phyloP scores from a whole-genome alignment of 1,140 invertebrate species.

The Thaumatotibia leucotreta region DNA sequence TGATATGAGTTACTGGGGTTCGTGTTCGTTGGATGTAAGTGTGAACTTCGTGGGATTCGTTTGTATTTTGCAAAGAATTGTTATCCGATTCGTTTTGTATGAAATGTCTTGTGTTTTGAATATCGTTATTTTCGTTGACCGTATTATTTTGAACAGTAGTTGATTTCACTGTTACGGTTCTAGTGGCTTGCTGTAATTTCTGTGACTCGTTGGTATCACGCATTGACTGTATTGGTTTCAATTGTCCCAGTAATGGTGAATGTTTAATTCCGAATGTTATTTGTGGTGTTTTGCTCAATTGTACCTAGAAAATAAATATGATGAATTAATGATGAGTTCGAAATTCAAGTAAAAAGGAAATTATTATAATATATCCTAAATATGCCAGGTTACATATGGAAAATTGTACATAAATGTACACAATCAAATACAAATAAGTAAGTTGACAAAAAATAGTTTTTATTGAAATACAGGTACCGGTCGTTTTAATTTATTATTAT shows the following conservation, averaged over 20 bases:
- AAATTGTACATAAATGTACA: not conserved
- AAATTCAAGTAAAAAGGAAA: not conserved
- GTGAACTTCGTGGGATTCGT: conserved; percentile 28
- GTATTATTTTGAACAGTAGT: not conserved
- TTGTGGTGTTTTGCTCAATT: conserved; percentile 57
- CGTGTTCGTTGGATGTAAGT: conserved; percentile 26
- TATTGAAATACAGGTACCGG: too few species aligned
- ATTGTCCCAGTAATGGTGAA: conserved; percentile 85
- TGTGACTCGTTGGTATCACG: conserved; percentile 22
- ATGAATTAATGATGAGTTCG: not conserved
- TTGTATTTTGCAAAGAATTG: conserved; percentile 17
- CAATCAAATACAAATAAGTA: not conserved
- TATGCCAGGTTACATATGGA: not conserved
- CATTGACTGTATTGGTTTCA: conserved; percentile 47
- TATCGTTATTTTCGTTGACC: conserved; percentile 12
- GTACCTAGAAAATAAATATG: conserved; percentile 47
- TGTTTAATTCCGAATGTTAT: conserved; percentile 91
- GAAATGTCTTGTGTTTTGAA: not conserved
- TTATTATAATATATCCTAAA: not conserved
- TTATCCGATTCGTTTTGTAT: conserved; percentile 13
- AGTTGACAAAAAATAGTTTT: not conserved
- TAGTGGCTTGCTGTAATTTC: not conserved
- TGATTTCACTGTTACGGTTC: not conserved
- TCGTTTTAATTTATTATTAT: too few species aligned
- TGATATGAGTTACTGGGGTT: conserved; percentile 50